These are phyloP conservation scores for Oophaga sylvatica DNA, from an alignment of 2,797 vertebrate species.

Conservation along the genomic window DNA sequence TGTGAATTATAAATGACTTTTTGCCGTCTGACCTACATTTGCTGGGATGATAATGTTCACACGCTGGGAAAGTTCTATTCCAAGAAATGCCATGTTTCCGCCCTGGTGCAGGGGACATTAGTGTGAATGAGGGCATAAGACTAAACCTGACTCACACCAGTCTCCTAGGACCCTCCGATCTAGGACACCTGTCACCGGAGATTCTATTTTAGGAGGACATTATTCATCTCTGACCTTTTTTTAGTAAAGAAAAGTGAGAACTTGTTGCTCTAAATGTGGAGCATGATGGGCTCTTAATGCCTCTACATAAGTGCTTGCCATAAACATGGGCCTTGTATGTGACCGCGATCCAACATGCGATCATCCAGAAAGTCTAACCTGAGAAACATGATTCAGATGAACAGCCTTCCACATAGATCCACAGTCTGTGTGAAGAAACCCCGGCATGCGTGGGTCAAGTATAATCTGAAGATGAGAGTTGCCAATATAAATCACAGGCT, in stretches of 20 bases:
- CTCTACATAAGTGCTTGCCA: too few species aligned
- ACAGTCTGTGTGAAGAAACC: too few species aligned
- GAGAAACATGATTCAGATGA: too few species aligned
- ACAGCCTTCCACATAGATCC: too few species aligned
- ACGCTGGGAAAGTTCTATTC: slow-evolving; percentile 59
- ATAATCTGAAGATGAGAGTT: too few species aligned
- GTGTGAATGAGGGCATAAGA: slow-evolving; percentile 72
- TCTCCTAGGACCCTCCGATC: slow-evolving; percentile 70
- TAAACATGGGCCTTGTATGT: background rate
- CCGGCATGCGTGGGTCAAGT: too few species aligned
- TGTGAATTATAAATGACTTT: slow-evolving; percentile 39
- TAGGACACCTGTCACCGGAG: slow-evolving; percentile 70
- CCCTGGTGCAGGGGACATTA: slow-evolving; percentile 39
- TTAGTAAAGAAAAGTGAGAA: background rate
- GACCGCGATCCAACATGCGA: background rate
- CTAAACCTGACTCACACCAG: slow-evolving; percentile 63
- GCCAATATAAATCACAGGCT: too few species aligned
- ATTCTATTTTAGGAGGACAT: slow-evolving; percentile 71
- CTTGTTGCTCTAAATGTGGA: background rate
- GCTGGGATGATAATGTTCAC: slow-evolving; percentile 64
- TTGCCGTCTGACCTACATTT: slow-evolving; percentile 65
- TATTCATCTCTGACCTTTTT: slow-evolving; percentile 70
- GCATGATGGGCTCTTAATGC: background rate
- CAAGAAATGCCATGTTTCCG: slow-evolving; percentile 58
- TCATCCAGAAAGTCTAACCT: too few species aligned